Conservation (phyloP, 1,140 invertebrate genomes). For the Lasioglossum albipes region DNA sequence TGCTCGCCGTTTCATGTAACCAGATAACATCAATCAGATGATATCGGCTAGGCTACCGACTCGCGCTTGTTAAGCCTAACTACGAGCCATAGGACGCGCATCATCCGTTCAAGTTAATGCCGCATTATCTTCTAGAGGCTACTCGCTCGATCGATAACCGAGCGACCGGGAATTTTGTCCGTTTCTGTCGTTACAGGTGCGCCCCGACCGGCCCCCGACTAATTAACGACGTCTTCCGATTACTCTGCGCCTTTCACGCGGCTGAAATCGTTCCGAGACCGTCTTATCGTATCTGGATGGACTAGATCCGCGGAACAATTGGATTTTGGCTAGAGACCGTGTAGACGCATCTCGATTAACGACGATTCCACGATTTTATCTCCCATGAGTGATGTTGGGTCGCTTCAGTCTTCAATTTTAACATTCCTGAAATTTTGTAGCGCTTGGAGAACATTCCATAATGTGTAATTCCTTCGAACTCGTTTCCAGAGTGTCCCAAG, state of each 20-base stretch:
- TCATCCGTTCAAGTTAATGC: constrained; percentile 31
- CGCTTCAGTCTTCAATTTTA: too few species aligned
- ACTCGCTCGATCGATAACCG: constrained; percentile 30
- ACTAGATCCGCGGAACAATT: too few species aligned
- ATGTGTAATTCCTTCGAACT: too few species aligned
- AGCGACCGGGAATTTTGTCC: constrained; percentile 7
- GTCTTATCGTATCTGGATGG: too few species aligned
- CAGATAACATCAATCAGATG: constrained; percentile 56
- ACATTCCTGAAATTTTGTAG: too few species aligned
- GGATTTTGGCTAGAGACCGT: too few species aligned
- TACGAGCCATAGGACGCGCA: constrained; percentile 37
- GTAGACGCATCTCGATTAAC: too few species aligned
- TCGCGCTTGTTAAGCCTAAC: constrained; percentile 69
- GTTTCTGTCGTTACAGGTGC: constrained; percentile 32
- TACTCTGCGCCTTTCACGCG: neutral
- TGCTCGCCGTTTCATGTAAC: constrained; percentile 45
- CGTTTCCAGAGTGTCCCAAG: too few species aligned
- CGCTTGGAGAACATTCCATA: too few species aligned
- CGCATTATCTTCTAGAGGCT: constrained; percentile 17
- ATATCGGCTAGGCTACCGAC: constrained; percentile 50
- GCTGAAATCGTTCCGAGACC: too few species aligned
- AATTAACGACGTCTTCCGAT: constrained; percentile 17
- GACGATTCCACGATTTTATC: too few species aligned
- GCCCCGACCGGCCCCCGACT: neutral
- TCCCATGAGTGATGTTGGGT: too few species aligned